These are phyloP conservation scores for Noturus placidus DNA, from an alignment of 2,113 vertebrate genomes.

Conservation along the genomic window DNA sequence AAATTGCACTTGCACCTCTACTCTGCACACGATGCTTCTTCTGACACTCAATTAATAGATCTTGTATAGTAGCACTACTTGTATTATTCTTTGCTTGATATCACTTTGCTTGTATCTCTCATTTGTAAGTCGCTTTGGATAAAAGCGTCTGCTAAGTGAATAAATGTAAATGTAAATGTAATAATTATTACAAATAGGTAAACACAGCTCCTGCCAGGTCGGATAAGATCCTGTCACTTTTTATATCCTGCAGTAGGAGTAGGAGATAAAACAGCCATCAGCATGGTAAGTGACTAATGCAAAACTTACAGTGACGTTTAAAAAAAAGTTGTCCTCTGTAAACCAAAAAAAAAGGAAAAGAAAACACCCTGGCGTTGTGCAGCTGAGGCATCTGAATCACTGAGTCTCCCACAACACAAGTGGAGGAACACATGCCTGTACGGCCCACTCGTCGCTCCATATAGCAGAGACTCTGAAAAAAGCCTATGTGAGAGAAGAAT, in stretches of 20 bases:
- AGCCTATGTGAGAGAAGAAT: neutral
- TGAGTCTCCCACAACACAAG: slow-evolving; percentile 27
- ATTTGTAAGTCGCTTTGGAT: too few relatives aligned
- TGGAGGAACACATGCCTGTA: slow-evolving; percentile 27
- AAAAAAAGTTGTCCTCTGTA: neutral
- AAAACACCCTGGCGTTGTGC: neutral
- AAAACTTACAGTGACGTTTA: neutral
- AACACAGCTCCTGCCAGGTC: neutral
- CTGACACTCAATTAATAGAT: too few relatives aligned
- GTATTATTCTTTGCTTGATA: too few relatives aligned
- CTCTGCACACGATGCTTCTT: too few relatives aligned
- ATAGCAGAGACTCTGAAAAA: slow-evolving; percentile 21
- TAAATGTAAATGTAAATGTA: too few relatives aligned
- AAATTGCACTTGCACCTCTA: too few relatives aligned
- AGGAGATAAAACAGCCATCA: neutral
- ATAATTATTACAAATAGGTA: neutral
- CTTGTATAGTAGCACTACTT: too few relatives aligned
- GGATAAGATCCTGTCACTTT: neutral
- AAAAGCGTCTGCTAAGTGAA: too few relatives aligned
- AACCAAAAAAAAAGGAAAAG: neutral
- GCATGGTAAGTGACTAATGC: slow-evolving; percentile 11
- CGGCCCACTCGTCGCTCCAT: slow-evolving; percentile 24
- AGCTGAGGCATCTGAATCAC: slow-evolving; percentile 29
- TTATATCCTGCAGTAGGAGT: neutral
- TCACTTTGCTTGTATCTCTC: too few relatives aligned